Evolutionary conservation across 1,140 invertebrate species (phyloP), one percentile per base, ranked within the genome.

Genomic region (Diachasma alloeum): DNA sequence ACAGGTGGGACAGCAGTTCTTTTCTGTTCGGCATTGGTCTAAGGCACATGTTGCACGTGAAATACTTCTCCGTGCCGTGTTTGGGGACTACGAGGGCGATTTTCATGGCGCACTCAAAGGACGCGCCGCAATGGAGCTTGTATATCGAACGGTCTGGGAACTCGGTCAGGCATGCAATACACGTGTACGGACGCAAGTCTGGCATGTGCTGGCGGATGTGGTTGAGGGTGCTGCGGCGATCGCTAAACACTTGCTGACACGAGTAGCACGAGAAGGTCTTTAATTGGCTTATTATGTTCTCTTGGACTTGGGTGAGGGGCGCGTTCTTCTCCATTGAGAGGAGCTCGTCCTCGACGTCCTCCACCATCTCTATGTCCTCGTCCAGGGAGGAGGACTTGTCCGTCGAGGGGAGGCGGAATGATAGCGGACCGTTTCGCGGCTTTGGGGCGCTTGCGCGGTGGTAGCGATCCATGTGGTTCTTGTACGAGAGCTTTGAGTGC

Each of bases 41-140:
- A 37, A 89, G 72, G 39, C 89, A 90, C 89, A 90, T 90, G 68
- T 89, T 90, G 17, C 89, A 90, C 0, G 88, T 89, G 72, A 90
- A 90, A 36, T 89, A 89, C 24, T 86, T 87, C 26, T 90, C 88
- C 0, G 78, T 80, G 0, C 88, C 88, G 0, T 83, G 81, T 53
- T 86, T 87, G 0, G 89, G 89, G 0, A 87, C 68, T 0, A 90
- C 89, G 0, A 86, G 69, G 2, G 89, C 89, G 2, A 90, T 90
- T 42, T 89, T 89, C 87, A 89, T 88, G 0, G 89, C 89, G 56
- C 88, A 90, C 10, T 90, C 87, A 22, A 89, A 89, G 0, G 88
- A 89, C 0, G 83, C 86, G 10, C 80, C 83, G 42, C 89, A 89
- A 36, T 89, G 88, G 0, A 83, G 8, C 4, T 90, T 88, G 26